phyloP scores from a whole-genome alignment of 2,888 invertebrate species.

The Germaria angustata region DNA sequence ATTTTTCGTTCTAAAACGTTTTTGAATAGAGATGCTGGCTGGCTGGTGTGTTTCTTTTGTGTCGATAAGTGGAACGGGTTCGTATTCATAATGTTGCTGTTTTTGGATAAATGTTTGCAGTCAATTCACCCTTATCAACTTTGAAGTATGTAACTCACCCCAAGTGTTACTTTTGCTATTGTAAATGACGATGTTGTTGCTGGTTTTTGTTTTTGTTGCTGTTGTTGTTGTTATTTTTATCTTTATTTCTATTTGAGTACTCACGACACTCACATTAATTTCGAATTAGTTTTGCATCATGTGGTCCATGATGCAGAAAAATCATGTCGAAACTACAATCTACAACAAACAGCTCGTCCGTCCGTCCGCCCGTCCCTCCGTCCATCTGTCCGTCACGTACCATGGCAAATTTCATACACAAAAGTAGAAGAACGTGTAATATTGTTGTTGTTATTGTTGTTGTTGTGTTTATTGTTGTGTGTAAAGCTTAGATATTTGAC shows the following conservation, averaged over 20 bases:
- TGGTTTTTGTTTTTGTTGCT: background rate
- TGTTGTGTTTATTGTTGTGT: background rate
- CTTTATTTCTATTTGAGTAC: conserved; percentile 63
- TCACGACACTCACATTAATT: conserved; percentile 79
- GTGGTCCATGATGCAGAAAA: conserved; percentile 81
- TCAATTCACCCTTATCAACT: conserved; percentile 50
- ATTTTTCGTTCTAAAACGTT: conserved; percentile 28
- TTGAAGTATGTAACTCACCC: conserved; percentile 17
- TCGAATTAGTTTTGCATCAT: conserved; percentile 81
- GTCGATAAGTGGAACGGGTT: background rate
- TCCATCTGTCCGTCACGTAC: background rate
- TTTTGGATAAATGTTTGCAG: conserved; percentile 35
- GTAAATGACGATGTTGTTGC: background rate
- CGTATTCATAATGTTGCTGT: conserved; percentile 15
- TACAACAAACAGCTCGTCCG: conserved; percentile 22
- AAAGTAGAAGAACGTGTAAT: conserved; percentile 5
- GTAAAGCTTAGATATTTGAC: conserved; percentile 51
- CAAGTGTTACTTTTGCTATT: conserved; percentile 37
- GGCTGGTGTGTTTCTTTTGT: conserved; percentile 21
- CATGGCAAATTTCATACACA: conserved; percentile 43
- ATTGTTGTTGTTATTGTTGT: background rate
- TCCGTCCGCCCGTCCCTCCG: background rate
- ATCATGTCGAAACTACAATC: conserved; percentile 72
- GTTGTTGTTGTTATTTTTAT: conserved; percentile 48
- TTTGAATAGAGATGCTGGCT: conserved; percentile 28